Evolutionary conservation across 1,140 invertebrate species (phyloP), one percentile per base, ranked within the genome.

Genomic region (Araneus ventricosus): DNA sequence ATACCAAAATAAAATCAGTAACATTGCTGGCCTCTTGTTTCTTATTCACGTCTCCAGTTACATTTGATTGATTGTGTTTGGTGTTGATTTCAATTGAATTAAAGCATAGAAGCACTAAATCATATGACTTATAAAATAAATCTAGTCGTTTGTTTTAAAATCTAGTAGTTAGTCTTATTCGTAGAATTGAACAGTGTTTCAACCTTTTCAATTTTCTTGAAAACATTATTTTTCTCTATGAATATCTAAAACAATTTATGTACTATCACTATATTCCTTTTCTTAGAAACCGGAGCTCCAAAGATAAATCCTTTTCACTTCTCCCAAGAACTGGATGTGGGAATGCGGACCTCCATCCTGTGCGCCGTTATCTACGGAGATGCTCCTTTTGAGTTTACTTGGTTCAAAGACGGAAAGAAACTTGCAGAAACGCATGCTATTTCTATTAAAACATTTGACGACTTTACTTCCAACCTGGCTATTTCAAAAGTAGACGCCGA

Each of bases 401-500:
- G 92, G 92, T 63, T 88, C 30, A 93, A 93, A 93, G 70, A 93
- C 20, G 92, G 70, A 20, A 0, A 27, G 17, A n/a, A n/a, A 0
- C 27, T 90, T 8, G 1, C 5, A 1, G 75, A 79, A 8, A 24
- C 6, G 2, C 34, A 52, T 1, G 22, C 24, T 0, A 59, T 57
- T 27, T 86, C 84, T 8, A 30, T 79, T 17, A 84, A 67, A 85
- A 59, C n/a, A 8, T 24, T 52, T 4, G 82, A 92, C 61, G 82
- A 92, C 6, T 92, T 92, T 63, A 84, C 90, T 4, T 91, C 90
- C 1, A 61, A 37, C 20, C 59, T 94, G 20, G 87, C 59, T 27
- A 93, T 94, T 30, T n/a, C 39, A 22, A 93, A 92, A 17, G 30
- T 94, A 14, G 52, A 84, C 17, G 52, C 89, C 20, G 30, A 79